Evolutionary conservation across 2,888 invertebrate species (phyloP).

Genomic region (Sialis fuliginosa): DNA sequence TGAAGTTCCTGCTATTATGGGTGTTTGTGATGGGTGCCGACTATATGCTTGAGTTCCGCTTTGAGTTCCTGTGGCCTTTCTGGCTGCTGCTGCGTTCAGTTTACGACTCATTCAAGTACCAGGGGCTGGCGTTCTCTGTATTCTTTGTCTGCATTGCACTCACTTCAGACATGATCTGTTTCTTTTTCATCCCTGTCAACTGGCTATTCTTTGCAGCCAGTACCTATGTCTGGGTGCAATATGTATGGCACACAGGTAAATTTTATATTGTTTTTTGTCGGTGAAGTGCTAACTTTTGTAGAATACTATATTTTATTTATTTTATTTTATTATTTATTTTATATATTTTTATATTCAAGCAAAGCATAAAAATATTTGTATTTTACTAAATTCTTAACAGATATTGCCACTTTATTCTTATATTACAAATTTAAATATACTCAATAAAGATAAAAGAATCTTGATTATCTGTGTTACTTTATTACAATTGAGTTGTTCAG

Average conservation of each 20-base stretch:
- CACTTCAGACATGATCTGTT: conserved; percentile 96
- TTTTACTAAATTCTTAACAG: too few relatives aligned
- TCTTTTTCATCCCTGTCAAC: conserved; percentile 95
- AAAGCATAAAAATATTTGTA: too few relatives aligned
- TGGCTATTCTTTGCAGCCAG: conserved; percentile 96
- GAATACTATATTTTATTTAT: too few relatives aligned
- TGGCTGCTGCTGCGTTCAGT: conserved; percentile 91
- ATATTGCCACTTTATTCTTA: too few relatives aligned
- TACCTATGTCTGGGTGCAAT: conserved; percentile 98
- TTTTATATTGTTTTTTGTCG: not conserved
- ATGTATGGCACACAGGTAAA: conserved; percentile 91
- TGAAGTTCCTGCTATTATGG: conserved; percentile 93
- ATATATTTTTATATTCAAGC: too few relatives aligned
- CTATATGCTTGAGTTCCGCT: conserved; percentile 94
- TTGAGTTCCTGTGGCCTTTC: conserved; percentile 98
- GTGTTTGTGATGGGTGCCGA: conserved; percentile 85
- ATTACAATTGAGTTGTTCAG: too few relatives aligned
- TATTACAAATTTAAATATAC: too few relatives aligned
- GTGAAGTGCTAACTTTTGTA: not conserved
- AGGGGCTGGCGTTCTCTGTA: conserved; percentile 93
- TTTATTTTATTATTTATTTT: too few relatives aligned
- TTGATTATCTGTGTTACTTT: too few relatives aligned
- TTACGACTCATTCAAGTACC: conserved; percentile 95
- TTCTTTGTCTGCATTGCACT: conserved; percentile 96
- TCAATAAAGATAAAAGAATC: too few relatives aligned